Conservation (phyloP, 2,797 vertebrate species). For the Oryzias sinensis region DNA sequence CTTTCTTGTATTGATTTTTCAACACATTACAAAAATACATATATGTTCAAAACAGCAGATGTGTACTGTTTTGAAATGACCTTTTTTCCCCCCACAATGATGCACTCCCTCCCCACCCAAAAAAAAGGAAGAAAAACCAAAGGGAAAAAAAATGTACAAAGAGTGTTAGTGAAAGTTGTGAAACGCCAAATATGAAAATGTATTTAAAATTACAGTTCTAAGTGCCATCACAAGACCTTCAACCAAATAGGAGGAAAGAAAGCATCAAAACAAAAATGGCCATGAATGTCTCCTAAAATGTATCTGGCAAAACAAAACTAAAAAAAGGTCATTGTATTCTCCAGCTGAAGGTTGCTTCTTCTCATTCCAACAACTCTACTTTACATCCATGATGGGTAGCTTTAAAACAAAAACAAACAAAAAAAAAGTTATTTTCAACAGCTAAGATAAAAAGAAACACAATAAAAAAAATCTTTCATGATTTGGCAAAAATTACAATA, state of each 20-base stretch:
- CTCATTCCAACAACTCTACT: constrained; percentile 52
- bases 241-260: constrained; percentile 64
- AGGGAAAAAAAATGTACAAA: constrained; percentile 74
- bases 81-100: constrained; percentile 75
- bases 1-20: constrained; percentile 82
- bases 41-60: constrained; percentile 78
- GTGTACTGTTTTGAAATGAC: constrained; percentile 76
- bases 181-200: constrained; percentile 73
- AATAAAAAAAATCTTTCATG: constrained; percentile 84
- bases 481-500: constrained; percentile 88
- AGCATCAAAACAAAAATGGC: constrained; percentile 28
- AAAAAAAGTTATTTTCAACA: constrained; percentile 82
- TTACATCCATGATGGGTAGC: constrained; percentile 92
- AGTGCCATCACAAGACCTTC: constrained; percentile 76
- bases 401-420: constrained; percentile 89
- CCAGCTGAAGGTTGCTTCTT: constrained; percentile 44
- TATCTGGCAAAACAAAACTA: constrained; percentile 58
- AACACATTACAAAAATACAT: constrained; percentile 83
- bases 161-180: constrained; percentile 72
- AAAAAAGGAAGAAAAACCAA: constrained; percentile 43
- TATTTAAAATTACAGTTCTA: constrained; percentile 70
- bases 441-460: constrained; percentile 67
- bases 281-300: constrained; percentile 52
- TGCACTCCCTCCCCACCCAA: constrained; percentile 34
- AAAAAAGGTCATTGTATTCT: constrained; percentile 40